Percentiles rank a stretch among this genome's conserved stretches.
phyloP scores from a whole-genome alignment of 1,140 invertebrate species.

The Drosophila ogumai region DNA sequence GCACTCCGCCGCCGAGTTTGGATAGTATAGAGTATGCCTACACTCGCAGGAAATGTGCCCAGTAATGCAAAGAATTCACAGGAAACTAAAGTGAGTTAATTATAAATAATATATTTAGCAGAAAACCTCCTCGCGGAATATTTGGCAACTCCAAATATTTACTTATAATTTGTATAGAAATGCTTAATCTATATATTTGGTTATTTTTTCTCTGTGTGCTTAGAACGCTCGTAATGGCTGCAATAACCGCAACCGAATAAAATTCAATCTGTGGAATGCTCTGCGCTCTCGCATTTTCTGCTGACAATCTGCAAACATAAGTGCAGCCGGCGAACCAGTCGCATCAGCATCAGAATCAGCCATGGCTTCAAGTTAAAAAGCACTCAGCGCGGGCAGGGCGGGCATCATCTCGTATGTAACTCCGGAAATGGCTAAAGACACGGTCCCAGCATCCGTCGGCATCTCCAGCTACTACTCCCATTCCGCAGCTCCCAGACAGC shows the following conservation, averaged over 20 bases:
- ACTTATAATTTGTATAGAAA: neutral
- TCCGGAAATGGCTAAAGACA: constrained; percentile 73
- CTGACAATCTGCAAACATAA: constrained; percentile 77
- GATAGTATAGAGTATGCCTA: constrained; percentile 11
- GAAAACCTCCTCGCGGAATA: too few species aligned
- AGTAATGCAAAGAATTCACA: neutral
- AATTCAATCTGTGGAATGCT: constrained; percentile 78
- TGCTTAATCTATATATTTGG: neutral
- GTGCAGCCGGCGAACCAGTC: constrained; percentile 45
- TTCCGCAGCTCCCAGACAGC: constrained; percentile 8
- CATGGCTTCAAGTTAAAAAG: constrained; percentile 67
- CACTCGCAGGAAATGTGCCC: neutral
- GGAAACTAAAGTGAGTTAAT: too few species aligned
- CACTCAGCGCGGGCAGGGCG: constrained; percentile 54
- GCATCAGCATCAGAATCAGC: constrained; percentile 30
- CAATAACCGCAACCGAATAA: constrained; percentile 75
- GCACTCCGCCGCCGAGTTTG: constrained; percentile 29
- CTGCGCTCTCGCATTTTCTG: constrained; percentile 71
- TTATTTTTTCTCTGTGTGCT: constrained; percentile 3
- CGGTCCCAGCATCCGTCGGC: constrained; percentile 38
- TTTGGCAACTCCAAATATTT: too few species aligned
- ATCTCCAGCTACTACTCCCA: constrained; percentile 6
- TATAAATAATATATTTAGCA: neutral
- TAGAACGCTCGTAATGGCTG: constrained; percentile 56
- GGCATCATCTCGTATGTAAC: constrained; percentile 58